phyloP scores from a whole-genome alignment of 1,140 invertebrate species.

The Mya arenaria region DNA sequence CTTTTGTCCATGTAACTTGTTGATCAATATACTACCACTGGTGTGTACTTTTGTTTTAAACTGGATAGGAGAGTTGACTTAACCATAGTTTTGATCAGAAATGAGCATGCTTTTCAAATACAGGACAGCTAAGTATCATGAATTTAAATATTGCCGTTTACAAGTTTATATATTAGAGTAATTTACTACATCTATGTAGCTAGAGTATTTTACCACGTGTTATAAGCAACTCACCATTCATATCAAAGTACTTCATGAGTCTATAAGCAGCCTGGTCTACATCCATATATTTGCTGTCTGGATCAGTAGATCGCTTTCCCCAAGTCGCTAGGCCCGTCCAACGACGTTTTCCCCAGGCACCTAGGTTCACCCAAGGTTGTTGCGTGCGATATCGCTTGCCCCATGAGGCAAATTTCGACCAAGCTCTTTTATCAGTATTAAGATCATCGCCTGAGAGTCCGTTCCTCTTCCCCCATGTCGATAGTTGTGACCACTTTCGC shows the following conservation, averaged over 20 bases:
- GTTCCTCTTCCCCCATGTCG: slow-evolving; percentile 25
- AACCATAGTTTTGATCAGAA: neutral
- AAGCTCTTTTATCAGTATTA: slow-evolving; percentile 30
- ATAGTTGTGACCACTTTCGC: slow-evolving; percentile 33
- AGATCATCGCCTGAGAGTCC: neutral
- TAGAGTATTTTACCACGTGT: neutral
- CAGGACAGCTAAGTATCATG: neutral
- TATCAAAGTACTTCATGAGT: slow-evolving; percentile 27
- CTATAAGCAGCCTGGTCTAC: neutral
- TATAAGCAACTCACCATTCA: slow-evolving; percentile 33
- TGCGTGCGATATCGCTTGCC: slow-evolving; percentile 26
- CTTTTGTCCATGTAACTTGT: no score
- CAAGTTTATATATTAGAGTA: no score
- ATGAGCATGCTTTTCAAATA: neutral
- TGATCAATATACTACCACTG: no score
- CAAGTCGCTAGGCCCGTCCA: slow-evolving; percentile 48
- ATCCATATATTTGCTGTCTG: neutral
- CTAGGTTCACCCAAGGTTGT: slow-evolving; percentile 4
- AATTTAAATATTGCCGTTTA: neutral
- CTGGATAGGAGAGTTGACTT: neutral
- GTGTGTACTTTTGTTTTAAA: neutral
- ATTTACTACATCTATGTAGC: neutral
- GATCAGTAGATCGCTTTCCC: slow-evolving; percentile 40
- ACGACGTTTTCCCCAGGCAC: slow-evolving; percentile 28
- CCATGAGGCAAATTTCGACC: slow-evolving; percentile 50